Base-by-base conservation (phyloP, 2,888 invertebrate species). In the Amblyjoppa fuscipennis region DNA sequence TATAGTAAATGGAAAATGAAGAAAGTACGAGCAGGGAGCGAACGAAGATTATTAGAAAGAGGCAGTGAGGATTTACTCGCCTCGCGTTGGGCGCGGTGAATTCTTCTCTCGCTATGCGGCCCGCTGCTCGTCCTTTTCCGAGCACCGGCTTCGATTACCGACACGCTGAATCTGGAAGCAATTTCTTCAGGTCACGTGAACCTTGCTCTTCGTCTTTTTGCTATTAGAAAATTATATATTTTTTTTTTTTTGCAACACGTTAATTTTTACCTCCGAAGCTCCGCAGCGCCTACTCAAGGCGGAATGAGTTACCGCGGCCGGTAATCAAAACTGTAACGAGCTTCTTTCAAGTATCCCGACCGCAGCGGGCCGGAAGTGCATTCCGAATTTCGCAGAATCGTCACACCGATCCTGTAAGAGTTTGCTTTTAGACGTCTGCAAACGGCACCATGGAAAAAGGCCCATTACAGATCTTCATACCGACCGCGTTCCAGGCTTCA, bases 41-140 rank as follows among this genome's bases (percentile, higher is more conserved):
- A 59, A 31, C 45, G 61, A 61, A 31, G 61, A 59, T 38, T 73
- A 74, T 74, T 49, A 45, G 61, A 59, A 64, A 61, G 61, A 49
- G 61, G 49, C n/a, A 75, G 61, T 61, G 38, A 69, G 31, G 34
- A 69, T 77, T 56, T 69, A 20, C 68, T 68, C 77, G 28, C 53
- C n/a, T 49, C 16, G 16, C 53, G 64, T 34, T 77, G 68, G 69
- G 77, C 61, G 77, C 68, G 77, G 68, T 77, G 28, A 20, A 68
- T 34, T 68, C 25, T 77, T 25, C 31, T 38, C 76, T 49, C 16
- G 49, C 51, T 5, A 13, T 64, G 68, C 75, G 68, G 68, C 64
- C 70, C 45, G 70, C 68, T 59, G 83, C 71, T 74, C 59, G 70
- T 78, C 45, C 70, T 73, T 51, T 73, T 61, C 38, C 71, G 64